Base-by-base conservation (phyloP, 1,140 invertebrate species). In the Cydia amplana region DNA sequence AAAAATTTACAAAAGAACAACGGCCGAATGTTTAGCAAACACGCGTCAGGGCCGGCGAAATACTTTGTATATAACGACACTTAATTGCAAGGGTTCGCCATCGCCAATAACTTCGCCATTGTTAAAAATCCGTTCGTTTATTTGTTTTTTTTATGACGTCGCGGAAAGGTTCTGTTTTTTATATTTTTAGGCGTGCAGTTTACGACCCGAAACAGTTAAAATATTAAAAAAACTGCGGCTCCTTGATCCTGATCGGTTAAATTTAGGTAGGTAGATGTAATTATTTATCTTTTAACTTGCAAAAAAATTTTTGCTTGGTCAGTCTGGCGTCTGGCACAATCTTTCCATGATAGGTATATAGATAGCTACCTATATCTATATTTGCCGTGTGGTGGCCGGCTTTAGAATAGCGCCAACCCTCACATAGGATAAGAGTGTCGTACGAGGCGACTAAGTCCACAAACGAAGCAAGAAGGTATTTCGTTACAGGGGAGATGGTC, bases 31-130 rank as follows among this genome's bases (percentile, higher is more conserved):
- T 87, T 88, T 88, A 76, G 85, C 82, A 85, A 87, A 85, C 82
- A 85, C 74, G 76, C 80, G 79, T 67, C 74, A 63, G 75, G 43
- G 28, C 79, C 80, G 75, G 51, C 51, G 83, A 72, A 83, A 82
- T 81, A 86, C 84, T 85, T 85, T 89, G 87, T 46, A 40, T 0
- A 0, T 89, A 86, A 81, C 51, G 14, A 83, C 79, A 72, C 79
- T 80, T 87, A 86, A 88, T 88, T 86, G 88, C 83, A 87, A 87
- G 88, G 86, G 89, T 87, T 90, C 74, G 80, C 78, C 79, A 86
- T 79, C 36, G 36, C 36, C 36, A 40, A 40, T 40, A 40, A 40
- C 79, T 75, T 67, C 63, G 72, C 73, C 78, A 83, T 89, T 87
- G 83, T 87, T 79, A 51, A 79, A 79, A 85, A 75, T 81, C 5